phyloP scores from a whole-genome alignment of 2,113 vertebrate species.

The Cheilinus undulatus region DNA sequence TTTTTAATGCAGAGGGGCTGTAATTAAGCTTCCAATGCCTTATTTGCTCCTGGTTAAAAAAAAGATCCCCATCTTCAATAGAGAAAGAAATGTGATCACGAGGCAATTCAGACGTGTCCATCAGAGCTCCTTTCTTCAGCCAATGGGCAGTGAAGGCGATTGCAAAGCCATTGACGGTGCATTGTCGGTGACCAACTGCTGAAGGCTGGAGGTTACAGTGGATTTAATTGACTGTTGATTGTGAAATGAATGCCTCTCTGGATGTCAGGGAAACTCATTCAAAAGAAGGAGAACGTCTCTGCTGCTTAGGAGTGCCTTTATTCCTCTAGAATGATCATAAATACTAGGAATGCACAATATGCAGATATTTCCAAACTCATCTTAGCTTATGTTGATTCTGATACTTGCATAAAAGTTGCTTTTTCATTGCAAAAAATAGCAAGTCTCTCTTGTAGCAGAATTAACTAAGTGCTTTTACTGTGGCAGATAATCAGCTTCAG shows the following conservation, averaged over 20 bases:
- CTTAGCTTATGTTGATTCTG: too few species aligned
- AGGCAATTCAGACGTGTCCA: slow-evolving; percentile 44
- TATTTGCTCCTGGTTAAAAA: slow-evolving; percentile 27
- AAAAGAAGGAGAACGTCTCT: not conserved
- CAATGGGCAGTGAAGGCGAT: slow-evolving; percentile 35
- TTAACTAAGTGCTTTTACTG: too few species aligned
- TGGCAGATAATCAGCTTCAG: too few species aligned
- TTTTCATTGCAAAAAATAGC: too few species aligned
- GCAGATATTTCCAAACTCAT: too few species aligned
- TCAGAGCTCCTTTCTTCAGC: slow-evolving; percentile 46
- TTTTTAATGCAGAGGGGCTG: slow-evolving; percentile 9
- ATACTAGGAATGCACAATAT: too few species aligned
- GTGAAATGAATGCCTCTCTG: slow-evolving; percentile 37
- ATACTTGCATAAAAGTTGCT: too few species aligned
- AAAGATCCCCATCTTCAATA: slow-evolving; percentile 25
- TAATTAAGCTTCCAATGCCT: slow-evolving; percentile 16
- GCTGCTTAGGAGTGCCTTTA: slow-evolving; percentile 4
- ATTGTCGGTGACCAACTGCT: slow-evolving; percentile 51
- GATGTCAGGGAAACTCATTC: not conserved
- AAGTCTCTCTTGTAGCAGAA: too few species aligned
- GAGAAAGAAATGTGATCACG: slow-evolving; percentile 31
- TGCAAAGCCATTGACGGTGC: slow-evolving; percentile 38
- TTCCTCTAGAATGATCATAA: slow-evolving; percentile 2
- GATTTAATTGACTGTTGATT: slow-evolving; percentile 56
- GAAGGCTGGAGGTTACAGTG: slow-evolving; percentile 24